Conservation (phyloP, 2,797 vertebrate genomes). For the Fundulus diaphanus region DNA sequence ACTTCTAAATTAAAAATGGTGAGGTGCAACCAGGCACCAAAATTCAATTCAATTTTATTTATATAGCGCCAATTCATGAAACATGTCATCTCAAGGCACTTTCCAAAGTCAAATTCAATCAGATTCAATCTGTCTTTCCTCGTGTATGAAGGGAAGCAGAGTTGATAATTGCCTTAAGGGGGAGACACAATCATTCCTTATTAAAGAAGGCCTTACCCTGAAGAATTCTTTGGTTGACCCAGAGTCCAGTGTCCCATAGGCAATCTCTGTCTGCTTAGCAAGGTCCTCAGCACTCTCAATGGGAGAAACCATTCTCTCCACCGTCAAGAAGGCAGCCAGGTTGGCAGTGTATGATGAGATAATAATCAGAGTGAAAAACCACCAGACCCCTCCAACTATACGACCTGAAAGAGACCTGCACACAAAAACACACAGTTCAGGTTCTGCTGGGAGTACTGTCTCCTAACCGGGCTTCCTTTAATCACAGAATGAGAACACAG, state of each 20-base stretch:
- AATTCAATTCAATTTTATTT: too few relatives aligned
- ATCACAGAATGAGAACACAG: background rate
- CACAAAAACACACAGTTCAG: conserved; percentile 1
- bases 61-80: too few relatives aligned
- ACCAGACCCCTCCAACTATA: conserved; percentile 98
- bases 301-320: conserved; percentile 98
- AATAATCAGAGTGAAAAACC: conserved; percentile 99
- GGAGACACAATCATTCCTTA: background rate
- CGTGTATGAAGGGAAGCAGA: background rate
- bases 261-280: conserved; percentile 97
- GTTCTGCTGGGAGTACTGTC: background rate
- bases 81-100: too few relatives aligned
- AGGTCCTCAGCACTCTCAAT: conserved; percentile 98
- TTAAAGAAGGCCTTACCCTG: conserved; percentile 84
- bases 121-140: background rate
- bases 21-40: background rate
- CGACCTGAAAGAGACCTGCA: conserved; percentile 96
- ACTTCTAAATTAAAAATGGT: background rate
- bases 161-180: background rate
- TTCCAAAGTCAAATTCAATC: too few relatives aligned
- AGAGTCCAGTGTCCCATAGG: conserved; percentile 96
- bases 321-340: conserved; percentile 97
- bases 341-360: conserved; percentile 99
- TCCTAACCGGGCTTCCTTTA: background rate
- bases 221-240: conserved; percentile 99